These are phyloP conservation scores for Willisornis vidua DNA, from an alignment of 2,113 vertebrate species.

Conservation along the genomic window DNA sequence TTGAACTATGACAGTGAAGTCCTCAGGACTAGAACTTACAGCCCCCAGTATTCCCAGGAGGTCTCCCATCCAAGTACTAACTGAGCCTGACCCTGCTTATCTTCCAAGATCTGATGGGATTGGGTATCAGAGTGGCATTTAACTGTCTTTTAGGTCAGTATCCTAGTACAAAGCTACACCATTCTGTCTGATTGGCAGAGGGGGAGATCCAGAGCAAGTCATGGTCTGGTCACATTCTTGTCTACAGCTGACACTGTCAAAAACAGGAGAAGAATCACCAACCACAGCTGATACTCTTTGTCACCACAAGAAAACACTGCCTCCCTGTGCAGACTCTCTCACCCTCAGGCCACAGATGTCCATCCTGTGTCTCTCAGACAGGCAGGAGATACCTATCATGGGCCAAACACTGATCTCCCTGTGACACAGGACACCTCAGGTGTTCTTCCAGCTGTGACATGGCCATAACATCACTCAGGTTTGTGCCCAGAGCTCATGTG, in stretches of 20 bases:
- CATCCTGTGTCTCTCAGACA: not conserved
- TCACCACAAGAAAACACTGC: not conserved
- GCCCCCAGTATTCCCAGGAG: no score
- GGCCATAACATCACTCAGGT: not conserved
- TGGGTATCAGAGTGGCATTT: no score
- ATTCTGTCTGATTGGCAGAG: not conserved
- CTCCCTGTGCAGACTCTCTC: rapidly evolving
- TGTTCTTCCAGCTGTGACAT: not conserved
- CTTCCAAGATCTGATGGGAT: no score
- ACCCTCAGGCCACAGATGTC: not conserved
- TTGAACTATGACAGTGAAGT: no score
- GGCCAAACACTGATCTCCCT: not conserved
- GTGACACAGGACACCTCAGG: not conserved
- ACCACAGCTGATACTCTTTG: not conserved
- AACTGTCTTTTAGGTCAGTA: not conserved
- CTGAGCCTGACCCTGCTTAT: no score
- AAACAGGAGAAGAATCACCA: not conserved
- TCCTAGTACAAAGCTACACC: not conserved
- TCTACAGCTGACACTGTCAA: not conserved
- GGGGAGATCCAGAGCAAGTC: not conserved
- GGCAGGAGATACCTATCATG: not conserved
- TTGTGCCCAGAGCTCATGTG: not conserved
- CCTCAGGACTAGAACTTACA: no score
- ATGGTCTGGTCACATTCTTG: not conserved
- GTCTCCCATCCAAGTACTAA: no score